Evolutionary conservation across 2,888 invertebrate genomes (phyloP).

Genomic region (Ectemnius continuus): DNA sequence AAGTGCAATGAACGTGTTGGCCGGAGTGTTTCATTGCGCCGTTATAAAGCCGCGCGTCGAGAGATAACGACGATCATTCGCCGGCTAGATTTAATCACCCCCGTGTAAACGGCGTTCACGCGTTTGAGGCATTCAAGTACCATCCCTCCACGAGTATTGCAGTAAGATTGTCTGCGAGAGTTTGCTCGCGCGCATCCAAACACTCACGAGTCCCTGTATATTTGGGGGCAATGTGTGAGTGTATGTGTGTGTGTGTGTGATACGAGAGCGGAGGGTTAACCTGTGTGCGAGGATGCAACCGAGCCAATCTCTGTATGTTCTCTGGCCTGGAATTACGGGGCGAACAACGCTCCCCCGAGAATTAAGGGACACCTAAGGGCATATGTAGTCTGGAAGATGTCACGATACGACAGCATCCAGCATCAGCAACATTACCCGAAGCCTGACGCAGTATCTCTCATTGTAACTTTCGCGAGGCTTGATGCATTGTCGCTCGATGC

Average conservation of each 20-base stretch:
- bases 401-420: slow-evolving; percentile 49
- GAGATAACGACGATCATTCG: slow-evolving; percentile 33
- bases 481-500: slow-evolving; percentile 36
- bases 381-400: slow-evolving; percentile 58
- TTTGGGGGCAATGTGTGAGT: background rate
- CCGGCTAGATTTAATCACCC: slow-evolving; percentile 45
- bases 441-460: slow-evolving; percentile 40
- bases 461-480: slow-evolving; percentile 35
- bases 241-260: slow-evolving; percentile 37
- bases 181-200: too few species aligned
- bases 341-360: slow-evolving; percentile 60
- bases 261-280: slow-evolving; percentile 55
- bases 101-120: slow-evolving; percentile 46
- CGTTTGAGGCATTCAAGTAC: slow-evolving; percentile 41
- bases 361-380: slow-evolving; percentile 61
- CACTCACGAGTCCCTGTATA: background rate
- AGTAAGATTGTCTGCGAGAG: background rate
- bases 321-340: slow-evolving; percentile 62
- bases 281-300: slow-evolving; percentile 64
- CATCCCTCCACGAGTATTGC: slow-evolving; percentile 31
- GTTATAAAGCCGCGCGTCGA: background rate
- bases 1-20: too few species aligned
- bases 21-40: too few species aligned
- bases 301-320: slow-evolving; percentile 66
- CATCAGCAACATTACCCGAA: background rate